phyloP scores from a whole-genome alignment of 1,140 invertebrate genomes.

The Pissodes strobi region DNA sequence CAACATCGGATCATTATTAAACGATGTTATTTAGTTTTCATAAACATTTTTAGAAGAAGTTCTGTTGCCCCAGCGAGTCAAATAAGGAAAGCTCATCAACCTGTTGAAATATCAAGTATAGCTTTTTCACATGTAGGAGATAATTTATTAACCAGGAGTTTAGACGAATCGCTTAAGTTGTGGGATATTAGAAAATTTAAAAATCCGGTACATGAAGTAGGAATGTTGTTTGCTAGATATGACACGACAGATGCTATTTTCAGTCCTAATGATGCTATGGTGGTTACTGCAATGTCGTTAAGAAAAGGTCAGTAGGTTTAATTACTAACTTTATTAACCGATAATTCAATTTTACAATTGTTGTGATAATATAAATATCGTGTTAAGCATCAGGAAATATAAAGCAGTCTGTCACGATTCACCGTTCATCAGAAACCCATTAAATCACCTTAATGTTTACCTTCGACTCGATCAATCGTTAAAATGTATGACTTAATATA shows the following conservation, averaged over 20 bases:
- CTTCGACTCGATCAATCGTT: too few relatives aligned
- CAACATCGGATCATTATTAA: not conserved
- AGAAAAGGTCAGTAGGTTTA: too few relatives aligned
- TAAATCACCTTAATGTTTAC: too few relatives aligned
- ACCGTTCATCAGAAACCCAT: too few relatives aligned
- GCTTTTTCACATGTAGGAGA: slow-evolving; percentile 88
- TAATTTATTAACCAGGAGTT: slow-evolving; percentile 78
- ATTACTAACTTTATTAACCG: not conserved
- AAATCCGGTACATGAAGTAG: slow-evolving; percentile 70
- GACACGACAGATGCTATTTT: slow-evolving; percentile 92
- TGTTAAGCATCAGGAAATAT: too few relatives aligned
- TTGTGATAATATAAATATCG: too few relatives aligned
- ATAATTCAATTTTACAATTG: not conserved
- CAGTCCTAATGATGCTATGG: slow-evolving; percentile 89
- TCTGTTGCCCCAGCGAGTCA: slow-evolving; percentile 80
- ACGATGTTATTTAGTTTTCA: not conserved
- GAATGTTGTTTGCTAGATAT: slow-evolving; percentile 81
- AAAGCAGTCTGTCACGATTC: not conserved
- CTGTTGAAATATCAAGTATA: slow-evolving; percentile 81
- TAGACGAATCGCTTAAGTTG: slow-evolving; percentile 93
- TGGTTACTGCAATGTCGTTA: slow-evolving; percentile 87
- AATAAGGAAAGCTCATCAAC: slow-evolving; percentile 81
- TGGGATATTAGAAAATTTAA: slow-evolving; percentile 92
- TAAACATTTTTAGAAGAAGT: slow-evolving; percentile 62
- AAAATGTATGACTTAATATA: too few relatives aligned